Evolutionary conservation across 53 echinoderm and acorn worm species (phyloP).

Genomic region (Glandiceps talaboti): DNA sequence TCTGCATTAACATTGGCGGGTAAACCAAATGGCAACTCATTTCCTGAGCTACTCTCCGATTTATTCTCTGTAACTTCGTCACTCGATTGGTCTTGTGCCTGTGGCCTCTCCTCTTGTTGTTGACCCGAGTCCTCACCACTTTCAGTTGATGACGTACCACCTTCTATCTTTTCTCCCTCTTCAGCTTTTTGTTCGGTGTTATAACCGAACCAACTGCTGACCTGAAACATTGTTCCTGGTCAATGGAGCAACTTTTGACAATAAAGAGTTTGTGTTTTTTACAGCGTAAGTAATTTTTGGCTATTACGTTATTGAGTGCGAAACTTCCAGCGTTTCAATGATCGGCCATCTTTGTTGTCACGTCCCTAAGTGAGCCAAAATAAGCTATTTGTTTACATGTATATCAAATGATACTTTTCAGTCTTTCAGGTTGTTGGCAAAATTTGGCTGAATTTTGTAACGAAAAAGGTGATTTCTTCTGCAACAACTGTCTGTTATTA

Average conservation of each 20-base stretch:
- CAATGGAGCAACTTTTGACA: no score
- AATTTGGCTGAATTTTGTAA: no score
- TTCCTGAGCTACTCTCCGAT: not conserved
- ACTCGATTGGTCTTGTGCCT: not conserved
- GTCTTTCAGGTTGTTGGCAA: no score
- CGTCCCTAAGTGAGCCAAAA: no score
- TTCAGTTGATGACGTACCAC: constrained; percentile 1
- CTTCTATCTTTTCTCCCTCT: constrained; percentile 7
- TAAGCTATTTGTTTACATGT: no score
- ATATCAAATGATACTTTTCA: no score
- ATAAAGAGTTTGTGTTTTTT: no score
- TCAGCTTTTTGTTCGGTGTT: constrained; percentile 31
- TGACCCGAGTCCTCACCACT: not conserved
- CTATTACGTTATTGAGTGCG: no score
- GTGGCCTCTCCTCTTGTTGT: constrained; percentile 12
- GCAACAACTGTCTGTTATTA: no score
- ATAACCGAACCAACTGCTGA: constrained; percentile 85
- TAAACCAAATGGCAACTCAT: not conserved
- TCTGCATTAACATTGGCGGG: constrained; percentile 14
- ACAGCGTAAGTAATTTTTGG: no score
- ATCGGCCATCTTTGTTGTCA: not conserved
- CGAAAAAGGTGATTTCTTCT: no score
- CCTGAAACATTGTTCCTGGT: constrained; percentile 50
- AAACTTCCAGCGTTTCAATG: no score
- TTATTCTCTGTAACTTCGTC: not conserved